Evolutionary conservation across 2,888 invertebrate genomes (phyloP).

Genomic region (Ophraella communa): DNA sequence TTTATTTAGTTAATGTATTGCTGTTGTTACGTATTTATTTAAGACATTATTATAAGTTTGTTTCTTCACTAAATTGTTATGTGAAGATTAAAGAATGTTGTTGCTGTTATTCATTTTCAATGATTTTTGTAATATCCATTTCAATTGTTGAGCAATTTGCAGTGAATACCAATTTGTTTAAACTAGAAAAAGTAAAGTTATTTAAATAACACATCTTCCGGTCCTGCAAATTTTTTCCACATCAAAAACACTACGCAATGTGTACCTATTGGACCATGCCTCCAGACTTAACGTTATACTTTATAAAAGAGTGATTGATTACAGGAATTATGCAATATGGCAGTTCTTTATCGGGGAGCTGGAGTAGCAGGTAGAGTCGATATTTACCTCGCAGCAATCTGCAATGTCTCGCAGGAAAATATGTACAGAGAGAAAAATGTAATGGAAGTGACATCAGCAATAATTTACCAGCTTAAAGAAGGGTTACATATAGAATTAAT

Average conservation of each 20-base stretch:
- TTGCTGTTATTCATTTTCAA: too few relatives aligned
- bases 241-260: conserved; percentile 36
- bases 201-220: neutral
- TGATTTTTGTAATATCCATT: too few relatives aligned
- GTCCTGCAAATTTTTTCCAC: conserved; percentile 35
- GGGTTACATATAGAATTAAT: too few relatives aligned
- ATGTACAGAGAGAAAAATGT: conserved; percentile 7
- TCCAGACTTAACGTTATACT: conserved; percentile 24
- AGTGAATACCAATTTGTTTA: too few relatives aligned
- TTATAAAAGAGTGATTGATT: conserved; percentile 42
- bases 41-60: too few relatives aligned
- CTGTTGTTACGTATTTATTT: too few relatives aligned
- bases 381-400: conserved; percentile 19
- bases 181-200: too few relatives aligned
- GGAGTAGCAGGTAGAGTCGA: conserved; percentile 28
- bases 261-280: conserved; percentile 35
- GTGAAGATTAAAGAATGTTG: too few relatives aligned
- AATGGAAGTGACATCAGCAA: conserved; percentile 16
- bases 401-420: conserved; percentile 16
- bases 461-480: conserved; percentile 11
- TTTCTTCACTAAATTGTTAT: too few relatives aligned
- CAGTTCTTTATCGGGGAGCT: conserved; percentile 28
- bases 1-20: too few relatives aligned
- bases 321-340: conserved; percentile 35
- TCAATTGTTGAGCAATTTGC: too few relatives aligned